phyloP scores from a whole-genome alignment of 2,797 vertebrate genomes.

The Morus bassanus region DNA sequence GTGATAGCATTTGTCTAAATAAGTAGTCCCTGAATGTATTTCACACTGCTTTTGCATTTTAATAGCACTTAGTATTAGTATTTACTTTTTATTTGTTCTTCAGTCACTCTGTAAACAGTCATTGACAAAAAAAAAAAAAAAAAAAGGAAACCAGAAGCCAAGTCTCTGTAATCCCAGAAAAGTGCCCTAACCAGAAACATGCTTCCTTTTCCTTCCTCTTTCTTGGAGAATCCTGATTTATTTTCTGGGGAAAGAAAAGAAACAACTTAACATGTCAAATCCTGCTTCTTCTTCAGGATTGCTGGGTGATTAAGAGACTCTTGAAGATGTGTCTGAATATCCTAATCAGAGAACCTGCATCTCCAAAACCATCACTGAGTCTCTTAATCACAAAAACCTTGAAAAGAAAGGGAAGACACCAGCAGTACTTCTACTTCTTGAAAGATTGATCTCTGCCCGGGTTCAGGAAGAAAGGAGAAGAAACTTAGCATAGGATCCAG shows the following conservation, averaged over 20 bases:
- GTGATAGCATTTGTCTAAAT: constrained; percentile 7
- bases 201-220: background rate
- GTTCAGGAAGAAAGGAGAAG: background rate
- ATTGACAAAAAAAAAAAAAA: background rate
- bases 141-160: background rate
- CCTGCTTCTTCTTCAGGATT: background rate
- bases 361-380: background rate
- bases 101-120: background rate
- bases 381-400: background rate
- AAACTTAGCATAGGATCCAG: background rate
- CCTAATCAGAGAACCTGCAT: constrained; percentile 26
- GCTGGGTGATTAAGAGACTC: constrained; percentile 36
- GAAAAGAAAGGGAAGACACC: background rate
- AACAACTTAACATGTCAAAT: background rate
- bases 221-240: background rate
- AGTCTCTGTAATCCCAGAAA: background rate
- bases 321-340: constrained; percentile 31
- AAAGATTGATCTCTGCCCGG: background rate
- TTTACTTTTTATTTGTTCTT: background rate
- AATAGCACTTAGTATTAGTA: background rate
- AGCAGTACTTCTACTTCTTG: background rate
- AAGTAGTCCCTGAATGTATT: constrained; percentile 25
- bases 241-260: background rate
- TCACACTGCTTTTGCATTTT: constrained; percentile 7
- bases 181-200: background rate